These are phyloP conservation scores for Helarctos malayanus DNA, from an alignment of 2,797 vertebrate species.

Conservation along the genomic window DNA sequence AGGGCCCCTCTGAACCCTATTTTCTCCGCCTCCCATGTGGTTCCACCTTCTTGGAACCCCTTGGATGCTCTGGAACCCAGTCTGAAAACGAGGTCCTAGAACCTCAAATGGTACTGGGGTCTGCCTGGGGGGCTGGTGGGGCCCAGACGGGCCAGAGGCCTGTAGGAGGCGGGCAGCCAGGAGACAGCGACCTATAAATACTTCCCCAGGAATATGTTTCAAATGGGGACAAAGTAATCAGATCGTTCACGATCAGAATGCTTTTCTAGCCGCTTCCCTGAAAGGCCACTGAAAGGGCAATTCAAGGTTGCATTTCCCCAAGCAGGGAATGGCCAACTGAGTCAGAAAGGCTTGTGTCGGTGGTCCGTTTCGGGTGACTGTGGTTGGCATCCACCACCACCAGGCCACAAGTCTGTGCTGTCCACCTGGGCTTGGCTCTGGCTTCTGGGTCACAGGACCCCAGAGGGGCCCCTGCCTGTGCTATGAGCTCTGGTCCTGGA, in stretches of 20 bases:
- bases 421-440: background rate
- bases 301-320: background rate
- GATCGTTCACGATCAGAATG: background rate
- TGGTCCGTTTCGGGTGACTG: background rate
- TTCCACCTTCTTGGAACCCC: background rate
- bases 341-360: background rate
- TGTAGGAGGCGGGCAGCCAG: rapidly evolving
- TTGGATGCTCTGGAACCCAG: background rate
- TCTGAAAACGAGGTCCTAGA: background rate
- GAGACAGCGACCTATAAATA: background rate
- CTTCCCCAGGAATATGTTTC: background rate
- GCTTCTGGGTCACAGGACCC: background rate
- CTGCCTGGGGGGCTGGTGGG: background rate
- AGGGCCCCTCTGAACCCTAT: background rate
- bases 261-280: background rate
- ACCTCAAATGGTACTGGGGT: background rate
- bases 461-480: background rate
- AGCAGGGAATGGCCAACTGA: background rate
- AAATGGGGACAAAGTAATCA: background rate
- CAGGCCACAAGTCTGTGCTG: background rate
- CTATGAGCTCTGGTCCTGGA: background rate
- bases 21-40: background rate
- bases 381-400: background rate
- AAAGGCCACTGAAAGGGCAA: background rate
- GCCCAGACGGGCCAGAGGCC: background rate